Evolutionary conservation across 2,888 invertebrate genomes (phyloP).

Genomic region (Apodemia mormo): DNA sequence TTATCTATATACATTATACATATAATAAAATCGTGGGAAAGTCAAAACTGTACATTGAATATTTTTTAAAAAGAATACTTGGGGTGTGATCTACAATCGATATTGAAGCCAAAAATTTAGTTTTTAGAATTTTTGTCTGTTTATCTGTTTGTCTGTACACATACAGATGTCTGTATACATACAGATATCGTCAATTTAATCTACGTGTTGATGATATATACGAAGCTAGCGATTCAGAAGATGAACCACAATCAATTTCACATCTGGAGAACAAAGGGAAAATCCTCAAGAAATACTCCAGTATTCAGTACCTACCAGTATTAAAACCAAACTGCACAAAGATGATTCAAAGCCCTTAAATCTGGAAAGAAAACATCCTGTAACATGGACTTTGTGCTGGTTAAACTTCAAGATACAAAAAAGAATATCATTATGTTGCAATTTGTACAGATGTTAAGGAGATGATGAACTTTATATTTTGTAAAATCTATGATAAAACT

Average conservation of each 20-base stretch:
- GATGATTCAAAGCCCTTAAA: constrained; percentile 34
- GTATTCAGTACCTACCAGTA: too few species aligned
- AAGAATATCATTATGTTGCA: constrained; percentile 31
- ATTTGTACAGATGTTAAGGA: constrained; percentile 32
- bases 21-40: too few species aligned
- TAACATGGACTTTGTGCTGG: constrained; percentile 20
- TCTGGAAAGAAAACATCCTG: constrained; percentile 12
- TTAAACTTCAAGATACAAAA: constrained; percentile 22
- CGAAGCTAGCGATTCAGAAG: constrained; percentile 29
- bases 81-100: too few species aligned
- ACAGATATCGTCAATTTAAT: too few species aligned
- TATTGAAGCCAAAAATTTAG: too few species aligned
- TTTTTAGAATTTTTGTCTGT: too few species aligned
- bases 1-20: not conserved
- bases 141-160: too few species aligned
- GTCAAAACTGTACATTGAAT: too few species aligned
- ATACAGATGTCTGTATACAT: too few species aligned
- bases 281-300: too few species aligned
- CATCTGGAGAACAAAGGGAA: constrained; percentile 28
- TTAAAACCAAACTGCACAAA: constrained; percentile 16
- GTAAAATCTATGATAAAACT: constrained; percentile 32
- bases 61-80: too few species aligned
- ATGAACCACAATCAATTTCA: constrained; percentile 30
- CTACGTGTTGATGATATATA: constrained; percentile 23
- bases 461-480: constrained; percentile 30